Evolutionary conservation across 2,113 vertebrate species (phyloP).

Genomic region (Aegypius monachus): DNA sequence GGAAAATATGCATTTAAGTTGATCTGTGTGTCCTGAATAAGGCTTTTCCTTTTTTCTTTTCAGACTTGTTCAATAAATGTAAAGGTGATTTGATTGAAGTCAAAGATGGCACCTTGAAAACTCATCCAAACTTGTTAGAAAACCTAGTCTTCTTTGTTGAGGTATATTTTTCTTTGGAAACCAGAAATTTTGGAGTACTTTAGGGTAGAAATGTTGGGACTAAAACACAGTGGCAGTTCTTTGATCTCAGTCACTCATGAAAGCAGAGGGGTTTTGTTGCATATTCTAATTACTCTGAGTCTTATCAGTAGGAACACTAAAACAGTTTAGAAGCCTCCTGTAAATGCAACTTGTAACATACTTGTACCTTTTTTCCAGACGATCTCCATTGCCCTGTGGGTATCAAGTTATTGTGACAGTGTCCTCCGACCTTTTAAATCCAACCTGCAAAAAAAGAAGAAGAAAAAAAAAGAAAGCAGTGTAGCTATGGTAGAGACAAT

Average conservation of each 20-base stretch:
- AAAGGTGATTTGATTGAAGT: slow-evolving; percentile 91
- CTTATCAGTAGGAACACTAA: not conserved
- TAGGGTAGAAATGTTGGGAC: not conserved
- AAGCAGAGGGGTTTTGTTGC: not conserved
- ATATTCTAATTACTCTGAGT: not conserved
- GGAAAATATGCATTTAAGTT: not conserved
- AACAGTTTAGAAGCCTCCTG: not conserved
- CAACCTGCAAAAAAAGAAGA: slow-evolving; percentile 97
- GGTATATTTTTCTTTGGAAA: slow-evolving; percentile 72
- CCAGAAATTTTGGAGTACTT: not conserved
- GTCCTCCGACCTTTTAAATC: slow-evolving; percentile 90
- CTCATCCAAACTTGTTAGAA: slow-evolving; percentile 85
- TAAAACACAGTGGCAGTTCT: not conserved
- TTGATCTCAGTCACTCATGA: not conserved
- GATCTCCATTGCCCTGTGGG: slow-evolving; percentile 86
- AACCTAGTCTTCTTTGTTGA: slow-evolving; percentile 95
- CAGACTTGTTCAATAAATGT: slow-evolving; percentile 90
- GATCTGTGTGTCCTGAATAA: not conserved
- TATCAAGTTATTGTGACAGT: slow-evolving; percentile 86
- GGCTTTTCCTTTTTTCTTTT: not conserved
- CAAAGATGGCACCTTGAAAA: slow-evolving; percentile 83
- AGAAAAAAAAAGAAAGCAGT: slow-evolving; percentile 95
- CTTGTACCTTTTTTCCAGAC: slow-evolving; percentile 73
- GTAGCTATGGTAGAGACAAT: slow-evolving; percentile 74
- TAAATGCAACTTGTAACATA: not conserved